Base-by-base conservation (phyloP, 2,888 invertebrate species). In the Quadroppia sp. region DNA sequence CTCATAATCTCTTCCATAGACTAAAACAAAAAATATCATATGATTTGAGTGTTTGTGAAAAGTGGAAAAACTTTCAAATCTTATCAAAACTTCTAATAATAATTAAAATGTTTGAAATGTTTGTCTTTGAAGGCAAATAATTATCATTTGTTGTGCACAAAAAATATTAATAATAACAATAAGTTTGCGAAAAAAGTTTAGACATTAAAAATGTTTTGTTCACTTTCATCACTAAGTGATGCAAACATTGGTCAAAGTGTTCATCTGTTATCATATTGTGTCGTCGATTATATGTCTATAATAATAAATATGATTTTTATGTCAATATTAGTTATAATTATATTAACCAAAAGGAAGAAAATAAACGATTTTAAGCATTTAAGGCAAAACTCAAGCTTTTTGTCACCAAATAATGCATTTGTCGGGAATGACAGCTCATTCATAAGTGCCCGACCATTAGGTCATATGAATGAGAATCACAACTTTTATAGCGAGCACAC, bases 141-240 rank as follows among this genome's bases (percentile, higher is more conserved):
- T n/a, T n/a, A n/a, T n/a, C n/a, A n/a, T n/a, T n/a, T n/a, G n/a
- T n/a, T n/a, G n/a, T n/a, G n/a, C n/a, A n/a, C n/a, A n/a, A n/a
- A n/a, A n/a, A n/a, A n/a, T n/a, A n/a, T n/a, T n/a, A n/a, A n/a
- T n/a, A n/a, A n/a, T n/a, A n/a, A n/a, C n/a, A n/a, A n/a, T n/a
- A n/a, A n/a, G n/a, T n/a, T n/a, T n/a, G n/a, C 9, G 36, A 36
- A 9, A 45, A 45, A 45, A 45, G 45, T 45, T 45, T 45, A 13
- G 11, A 45, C 17, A 45, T 53, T 23, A 28, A 56, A 56, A 56
- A 69, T 69, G 69, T 69, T 42, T 69, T 69, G 69, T 17, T 25
- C 42, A 25, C 45, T 25, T 25, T 69, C 40, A 6, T 69, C 69
- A 36, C 69, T 40, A 42, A 42, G 13, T 25, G 11, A 28, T 40